phyloP scores from a whole-genome alignment of 2,888 invertebrate species.

The Panopea generosa region DNA sequence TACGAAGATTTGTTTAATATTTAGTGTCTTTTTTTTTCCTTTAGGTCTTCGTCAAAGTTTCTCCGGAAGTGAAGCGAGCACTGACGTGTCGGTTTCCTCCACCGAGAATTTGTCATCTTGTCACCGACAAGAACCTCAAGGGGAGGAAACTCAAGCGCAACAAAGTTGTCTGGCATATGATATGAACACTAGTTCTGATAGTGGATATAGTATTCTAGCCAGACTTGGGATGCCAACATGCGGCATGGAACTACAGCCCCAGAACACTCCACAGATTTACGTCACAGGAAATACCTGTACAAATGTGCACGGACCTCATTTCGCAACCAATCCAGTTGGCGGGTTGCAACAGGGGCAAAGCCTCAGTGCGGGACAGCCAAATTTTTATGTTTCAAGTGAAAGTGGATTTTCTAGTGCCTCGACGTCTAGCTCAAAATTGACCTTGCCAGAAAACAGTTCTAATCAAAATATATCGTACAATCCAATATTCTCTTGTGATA shows the following conservation, averaged over 20 bases:
- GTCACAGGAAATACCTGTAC: conserved; percentile 48
- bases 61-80: conserved; percentile 93
- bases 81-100: conserved; percentile 92
- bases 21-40: too few relatives aligned
- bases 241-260: conserved; percentile 54
- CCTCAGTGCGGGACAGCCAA: conserved; percentile 16
- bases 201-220: conserved; percentile 85
- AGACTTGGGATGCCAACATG: conserved; percentile 79
- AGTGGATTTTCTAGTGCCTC: conserved; percentile 65
- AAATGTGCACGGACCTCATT: conserved; percentile 58
- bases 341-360: conserved; percentile 5
- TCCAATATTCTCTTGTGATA: conserved; percentile 36
- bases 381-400: conserved; percentile 59
- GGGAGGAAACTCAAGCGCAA: conserved; percentile 89
- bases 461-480: conserved; percentile 34
- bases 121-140: conserved; percentile 94
- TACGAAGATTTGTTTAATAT: too few relatives aligned
- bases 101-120: conserved; percentile 91
- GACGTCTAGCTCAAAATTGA: conserved; percentile 59
- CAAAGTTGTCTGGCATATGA: conserved; percentile 64
- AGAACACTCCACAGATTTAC: conserved; percentile 58
- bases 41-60: conserved; percentile 91
- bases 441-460: conserved; percentile 34
- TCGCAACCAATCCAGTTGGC: conserved; percentile 51
- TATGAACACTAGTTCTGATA: conserved; percentile 66